Evolutionary conservation across 2,113 vertebrate genomes (phyloP).

Genomic region (Corythornis madagascariensis): DNA sequence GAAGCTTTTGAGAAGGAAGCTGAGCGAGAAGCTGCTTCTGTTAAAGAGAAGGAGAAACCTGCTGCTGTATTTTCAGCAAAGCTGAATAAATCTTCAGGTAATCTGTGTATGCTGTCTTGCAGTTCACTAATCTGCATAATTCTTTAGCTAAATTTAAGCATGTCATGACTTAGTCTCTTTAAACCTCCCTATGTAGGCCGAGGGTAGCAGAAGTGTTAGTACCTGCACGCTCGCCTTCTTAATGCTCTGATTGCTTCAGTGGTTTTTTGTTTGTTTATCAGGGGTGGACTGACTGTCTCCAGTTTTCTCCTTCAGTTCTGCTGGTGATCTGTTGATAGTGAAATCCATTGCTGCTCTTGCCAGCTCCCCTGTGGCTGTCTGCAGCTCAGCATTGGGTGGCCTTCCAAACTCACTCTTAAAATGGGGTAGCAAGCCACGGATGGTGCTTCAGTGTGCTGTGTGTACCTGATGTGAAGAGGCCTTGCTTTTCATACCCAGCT

Average conservation of each 20-base stretch:
- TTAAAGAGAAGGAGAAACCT: slow-evolving; percentile 71
- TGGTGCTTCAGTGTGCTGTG: background rate
- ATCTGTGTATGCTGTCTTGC: slow-evolving; percentile 68
- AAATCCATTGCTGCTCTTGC: background rate
- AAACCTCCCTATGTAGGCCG: background rate
- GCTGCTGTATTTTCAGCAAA: slow-evolving; percentile 77
- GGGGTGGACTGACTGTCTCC: slow-evolving; percentile 2
- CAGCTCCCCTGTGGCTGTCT: background rate
- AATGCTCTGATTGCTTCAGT: background rate
- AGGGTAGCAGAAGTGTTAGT: background rate
- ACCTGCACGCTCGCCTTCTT: background rate
- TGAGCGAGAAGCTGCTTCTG: slow-evolving; percentile 67
- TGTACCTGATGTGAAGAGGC: background rate
- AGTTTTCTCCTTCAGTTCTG: slow-evolving; percentile 7
- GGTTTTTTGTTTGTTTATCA: background rate
- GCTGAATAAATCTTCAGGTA: slow-evolving; percentile 83
- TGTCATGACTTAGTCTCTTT: background rate
- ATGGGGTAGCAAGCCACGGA: background rate
- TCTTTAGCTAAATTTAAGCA: slow-evolving; percentile 62
- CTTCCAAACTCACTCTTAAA: background rate
- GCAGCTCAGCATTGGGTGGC: background rate
- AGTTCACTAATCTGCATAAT: slow-evolving; percentile 44
- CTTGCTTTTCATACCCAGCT: background rate
- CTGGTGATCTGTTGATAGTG: background rate
- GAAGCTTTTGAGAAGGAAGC: slow-evolving; percentile 67